Evolutionary conservation across 1,140 invertebrate species (phyloP).

Genomic region (Diploscapter pachys): DNA sequence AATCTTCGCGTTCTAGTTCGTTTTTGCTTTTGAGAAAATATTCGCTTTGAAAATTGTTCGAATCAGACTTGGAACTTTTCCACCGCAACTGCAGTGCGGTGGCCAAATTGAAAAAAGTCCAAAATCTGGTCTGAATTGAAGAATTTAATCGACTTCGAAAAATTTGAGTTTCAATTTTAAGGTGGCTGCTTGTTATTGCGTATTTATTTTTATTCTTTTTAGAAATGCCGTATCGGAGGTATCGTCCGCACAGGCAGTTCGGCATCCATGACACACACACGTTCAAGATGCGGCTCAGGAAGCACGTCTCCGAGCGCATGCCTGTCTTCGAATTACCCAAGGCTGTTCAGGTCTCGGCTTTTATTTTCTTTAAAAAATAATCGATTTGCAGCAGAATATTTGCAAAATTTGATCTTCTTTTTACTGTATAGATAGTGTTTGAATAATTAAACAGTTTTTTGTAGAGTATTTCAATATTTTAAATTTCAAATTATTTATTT

Average conservation of each 20-base stretch:
- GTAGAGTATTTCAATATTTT: slow-evolving; percentile 11
- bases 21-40: no score
- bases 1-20: no score
- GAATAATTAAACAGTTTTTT: background rate
- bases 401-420: slow-evolving; percentile 40
- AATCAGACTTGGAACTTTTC: no score
- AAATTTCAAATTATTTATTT: slow-evolving; percentile 25
- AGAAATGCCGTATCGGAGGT: slow-evolving; percentile 44
- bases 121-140: no score
- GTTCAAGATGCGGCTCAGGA: slow-evolving; percentile 42
- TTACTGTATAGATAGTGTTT: slow-evolving; percentile 28
- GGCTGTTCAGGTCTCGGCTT: slow-evolving; percentile 32
- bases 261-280: slow-evolving; percentile 45
- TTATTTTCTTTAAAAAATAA: slow-evolving; percentile 5
- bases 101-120: no score
- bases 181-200: no score
- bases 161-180: no score
- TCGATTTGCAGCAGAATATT: slow-evolving; percentile 22
- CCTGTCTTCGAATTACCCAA: slow-evolving; percentile 38
- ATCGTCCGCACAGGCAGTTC: slow-evolving; percentile 41
- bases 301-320: slow-evolving; percentile 33
- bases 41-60: no score
- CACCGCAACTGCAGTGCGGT: no score
- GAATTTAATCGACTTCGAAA: no score
- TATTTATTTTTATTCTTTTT: background rate